Evolutionary conservation across 2,888 invertebrate genomes (phyloP), one percentile per base, ranked within the genome.

Genomic region (Meteorus cinctellus): DNA sequence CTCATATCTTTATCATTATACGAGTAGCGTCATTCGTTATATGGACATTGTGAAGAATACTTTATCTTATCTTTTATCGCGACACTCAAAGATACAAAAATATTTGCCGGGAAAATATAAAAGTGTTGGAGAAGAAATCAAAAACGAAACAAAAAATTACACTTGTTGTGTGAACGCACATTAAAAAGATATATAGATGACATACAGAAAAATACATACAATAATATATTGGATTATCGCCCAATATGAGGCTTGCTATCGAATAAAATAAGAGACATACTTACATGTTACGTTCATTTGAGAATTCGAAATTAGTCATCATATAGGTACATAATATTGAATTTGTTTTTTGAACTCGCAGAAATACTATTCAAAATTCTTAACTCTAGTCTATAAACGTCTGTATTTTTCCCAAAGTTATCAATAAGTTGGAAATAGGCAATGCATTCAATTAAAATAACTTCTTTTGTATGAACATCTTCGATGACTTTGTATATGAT

Each of bases 141-240:
- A 71, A 72, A 70, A 74, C 51, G 10, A 76, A 48, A 82, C 69
- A 76, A 72, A 77, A 79, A 80, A 41, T 12, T 80, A 78, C 80
- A 84, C 80, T 84, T 83, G 84, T 84, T 85, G 83, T 78, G 74
- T 86, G 82, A 81, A 78, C 81, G 83, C 83, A 85, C 82, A 69
- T 1, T 24, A n/a, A 55, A 55, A 4, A 19, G 19, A 19, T 6
- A 74, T 72, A 72, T 59, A 36, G 82, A 82, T 69, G 76, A 81
- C 81, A 77, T 80, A 51, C 70, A 36, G 74, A 62, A 24, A 60
- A 72, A 68, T 76, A 74, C 36, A 67, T 72, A 63, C 74, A 76
- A 76, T 75, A 80, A 83, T 79, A 79, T 78, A 45, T 48, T 14
- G 14, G 1, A 48, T 16, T 74, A 48, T 65, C 12, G 0, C 0